phyloP scores from a whole-genome alignment of 2,888 invertebrate species.

The Erebia epiphron region DNA sequence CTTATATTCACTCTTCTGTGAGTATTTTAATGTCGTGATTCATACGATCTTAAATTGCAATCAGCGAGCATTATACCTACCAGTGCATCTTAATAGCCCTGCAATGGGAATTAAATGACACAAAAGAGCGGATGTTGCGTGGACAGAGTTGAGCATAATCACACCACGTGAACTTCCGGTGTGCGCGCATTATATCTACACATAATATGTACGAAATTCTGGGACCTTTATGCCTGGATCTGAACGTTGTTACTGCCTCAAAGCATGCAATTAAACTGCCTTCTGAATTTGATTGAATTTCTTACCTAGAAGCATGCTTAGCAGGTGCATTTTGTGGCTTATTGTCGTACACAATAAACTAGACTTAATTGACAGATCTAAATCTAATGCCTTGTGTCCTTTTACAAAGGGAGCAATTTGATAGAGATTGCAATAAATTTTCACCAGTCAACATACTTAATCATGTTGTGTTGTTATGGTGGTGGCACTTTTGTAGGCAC shows the following conservation, averaged over 20 bases:
- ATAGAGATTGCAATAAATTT: too few relatives aligned
- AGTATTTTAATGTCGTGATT: constrained; percentile 11
- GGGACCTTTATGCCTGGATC: constrained; percentile 2
- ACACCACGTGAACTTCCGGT: constrained; percentile 66
- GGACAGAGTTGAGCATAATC: constrained; percentile 57
- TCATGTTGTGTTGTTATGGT: too few relatives aligned
- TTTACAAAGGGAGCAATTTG: too few relatives aligned
- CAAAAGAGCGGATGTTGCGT: constrained; percentile 71
- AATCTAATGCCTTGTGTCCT: too few relatives aligned
- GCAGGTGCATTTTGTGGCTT: too few relatives aligned
- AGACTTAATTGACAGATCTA: too few relatives aligned
- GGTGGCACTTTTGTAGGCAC: too few relatives aligned
- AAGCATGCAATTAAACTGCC: background rate
- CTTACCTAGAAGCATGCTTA: too few relatives aligned
- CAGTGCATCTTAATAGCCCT: constrained; percentile 43
- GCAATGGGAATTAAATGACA: constrained; percentile 54
- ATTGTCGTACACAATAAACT: too few relatives aligned
- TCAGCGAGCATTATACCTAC: constrained; percentile 37
- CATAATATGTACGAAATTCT: background rate
- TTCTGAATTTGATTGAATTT: too few relatives aligned
- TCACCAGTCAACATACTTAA: too few relatives aligned
- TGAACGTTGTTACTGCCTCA: background rate
- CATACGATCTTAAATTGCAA: constrained; percentile 39
- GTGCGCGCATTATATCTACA: constrained; percentile 13
- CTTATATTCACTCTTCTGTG: background rate